Evolutionary conservation across 2,888 invertebrate genomes (phyloP).

Genomic region (Sthenelais limicola): DNA sequence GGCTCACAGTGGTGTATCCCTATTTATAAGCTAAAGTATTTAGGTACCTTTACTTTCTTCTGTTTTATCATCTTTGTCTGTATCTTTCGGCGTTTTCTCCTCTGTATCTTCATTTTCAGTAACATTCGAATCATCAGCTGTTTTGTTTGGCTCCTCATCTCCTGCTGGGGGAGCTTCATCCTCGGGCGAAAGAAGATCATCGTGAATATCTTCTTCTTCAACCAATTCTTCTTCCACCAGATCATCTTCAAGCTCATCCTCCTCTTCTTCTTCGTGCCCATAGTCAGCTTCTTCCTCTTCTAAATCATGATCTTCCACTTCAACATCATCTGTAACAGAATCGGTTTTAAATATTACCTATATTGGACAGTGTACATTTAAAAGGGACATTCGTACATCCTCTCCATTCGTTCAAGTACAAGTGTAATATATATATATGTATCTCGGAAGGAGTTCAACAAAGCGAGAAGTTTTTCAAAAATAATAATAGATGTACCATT

Average conservation of each 20-base stretch:
- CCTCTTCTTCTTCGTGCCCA: constrained; percentile 4
- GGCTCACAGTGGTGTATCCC: too few species aligned
- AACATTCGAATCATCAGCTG: background rate
- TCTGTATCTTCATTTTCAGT: background rate
- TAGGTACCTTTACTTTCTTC: constrained; percentile 9
- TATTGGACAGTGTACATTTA: too few species aligned
- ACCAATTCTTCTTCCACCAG: constrained; percentile 8
- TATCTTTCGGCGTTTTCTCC: constrained; percentile 4
- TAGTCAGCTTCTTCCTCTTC: constrained; percentile 4
- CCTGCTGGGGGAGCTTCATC: constrained; percentile 8
- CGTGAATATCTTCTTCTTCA: background rate
- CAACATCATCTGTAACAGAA: too few species aligned
- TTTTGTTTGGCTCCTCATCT: background rate
- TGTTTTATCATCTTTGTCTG: background rate
- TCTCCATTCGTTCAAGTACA: too few species aligned
- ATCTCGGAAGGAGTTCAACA: too few species aligned
- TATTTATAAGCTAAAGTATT: background rate
- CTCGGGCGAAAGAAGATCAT: background rate
- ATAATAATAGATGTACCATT: too few species aligned
- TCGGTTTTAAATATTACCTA: too few species aligned
- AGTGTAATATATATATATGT: too few species aligned
- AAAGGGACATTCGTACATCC: too few species aligned
- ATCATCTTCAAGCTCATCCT: constrained; percentile 16
- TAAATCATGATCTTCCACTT: too few species aligned
- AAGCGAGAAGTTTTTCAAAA: too few species aligned